Percentiles rank a stretch among this genome's conserved stretches.
These are phyloP conservation scores for Gulo gulo DNA, from an alignment of 2,113 vertebrate genomes.

Conservation along the genomic window DNA sequence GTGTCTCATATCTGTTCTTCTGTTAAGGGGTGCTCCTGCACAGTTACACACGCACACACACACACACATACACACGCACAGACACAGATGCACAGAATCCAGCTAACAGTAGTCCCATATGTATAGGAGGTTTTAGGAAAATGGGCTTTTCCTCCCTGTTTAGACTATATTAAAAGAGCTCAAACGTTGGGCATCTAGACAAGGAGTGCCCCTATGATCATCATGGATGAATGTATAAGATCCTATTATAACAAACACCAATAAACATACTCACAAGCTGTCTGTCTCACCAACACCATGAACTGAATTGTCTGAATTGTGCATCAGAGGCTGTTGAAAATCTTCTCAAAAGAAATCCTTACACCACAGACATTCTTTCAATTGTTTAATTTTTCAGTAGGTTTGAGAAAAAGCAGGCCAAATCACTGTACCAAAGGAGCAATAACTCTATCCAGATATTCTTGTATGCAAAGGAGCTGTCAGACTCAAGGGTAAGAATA, in stretches of 20 bases:
- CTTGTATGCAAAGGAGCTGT: not conserved
- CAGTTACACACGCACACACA: not conserved
- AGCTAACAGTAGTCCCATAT: not conserved
- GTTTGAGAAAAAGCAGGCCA: not conserved
- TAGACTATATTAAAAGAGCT: not conserved
- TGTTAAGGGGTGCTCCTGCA: not conserved
- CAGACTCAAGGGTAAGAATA: conserved; percentile 10
- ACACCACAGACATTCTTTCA: not conserved
- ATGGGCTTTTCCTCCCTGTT: not conserved
- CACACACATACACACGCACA: not conserved
- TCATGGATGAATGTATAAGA: not conserved
- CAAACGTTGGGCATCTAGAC: not conserved
- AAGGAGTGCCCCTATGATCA: not conserved
- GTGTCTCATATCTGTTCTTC: not conserved
- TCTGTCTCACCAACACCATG: not conserved
- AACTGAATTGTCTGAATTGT: not conserved
- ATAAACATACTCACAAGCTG: not conserved
- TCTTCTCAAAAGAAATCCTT: not conserved
- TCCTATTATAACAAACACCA: not conserved
- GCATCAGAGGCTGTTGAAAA: not conserved
- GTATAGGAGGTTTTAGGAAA: not conserved
- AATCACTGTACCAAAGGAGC: not conserved
- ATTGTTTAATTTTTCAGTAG: not conserved
- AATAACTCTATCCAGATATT: not conserved
- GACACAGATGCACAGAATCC: not conserved